Base-by-base conservation (phyloP, 1,140 invertebrate genomes). In the Ips typographus region DNA sequence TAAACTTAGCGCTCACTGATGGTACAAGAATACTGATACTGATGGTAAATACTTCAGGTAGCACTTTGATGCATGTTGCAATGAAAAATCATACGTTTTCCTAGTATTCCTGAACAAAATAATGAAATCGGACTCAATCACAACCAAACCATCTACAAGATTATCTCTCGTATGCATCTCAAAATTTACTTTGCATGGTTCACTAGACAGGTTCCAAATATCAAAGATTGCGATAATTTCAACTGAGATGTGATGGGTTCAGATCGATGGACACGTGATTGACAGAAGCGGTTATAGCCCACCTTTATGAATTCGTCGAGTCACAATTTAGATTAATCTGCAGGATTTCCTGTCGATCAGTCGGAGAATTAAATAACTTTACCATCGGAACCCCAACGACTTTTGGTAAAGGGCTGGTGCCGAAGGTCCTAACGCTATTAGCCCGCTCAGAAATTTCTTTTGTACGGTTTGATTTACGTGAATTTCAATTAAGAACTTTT, bases 401-500 rank as follows among this genome's bases (percentile, higher is more conserved):
- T 1, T 49, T 6, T 49, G 44, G 7, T 49, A 8, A 22, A 49
- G 44, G 44, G 3, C 44, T 49, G 22, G 3, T 8, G 44, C 44
- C 22, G 3, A 49, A 49, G 22, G 22, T 22, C 44, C 7, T 49
- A 3, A 49, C 6, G 22, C 44, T 22, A 6, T 22, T 8, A 22
- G 22, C 44, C 39, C 39, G 55, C 6, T 43, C 42, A 61, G 40
- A 61, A 47, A 43, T 43, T 61, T 47, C 58, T 36, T 38, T 61
- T 43, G 7, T 47, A 8, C 44, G 41, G 38, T 38, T 40, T 47
- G n/a, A 47, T 63, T 37, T 8, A 8, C 36, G 43, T 51, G 5
- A 42, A 43, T 51, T 65, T 65, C 44, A 49, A 49, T 49, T 49
- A 49, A 49, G 44, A 49, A 49, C 44, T 49, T 49, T 58, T 67